Evolutionary conservation across 2,113 vertebrate genomes (phyloP).

Genomic region (Platichthys stellatus): DNA sequence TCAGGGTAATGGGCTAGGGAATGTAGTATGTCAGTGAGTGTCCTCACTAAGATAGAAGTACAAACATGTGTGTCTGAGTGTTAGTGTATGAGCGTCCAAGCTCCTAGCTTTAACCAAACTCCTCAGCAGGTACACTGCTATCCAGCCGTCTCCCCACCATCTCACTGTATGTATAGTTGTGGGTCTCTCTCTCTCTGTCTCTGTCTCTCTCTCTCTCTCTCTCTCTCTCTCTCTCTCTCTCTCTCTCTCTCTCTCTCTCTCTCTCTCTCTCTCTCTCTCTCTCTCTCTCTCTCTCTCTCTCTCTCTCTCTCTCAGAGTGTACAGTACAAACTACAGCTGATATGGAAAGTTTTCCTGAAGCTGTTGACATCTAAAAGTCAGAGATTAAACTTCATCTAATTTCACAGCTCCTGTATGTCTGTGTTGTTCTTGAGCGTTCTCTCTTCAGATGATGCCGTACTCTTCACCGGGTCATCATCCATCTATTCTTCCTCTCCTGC

Average conservation of each 20-base stretch:
- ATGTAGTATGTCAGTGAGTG: too few relatives aligned
- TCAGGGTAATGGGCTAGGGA: too few relatives aligned
- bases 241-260: too few relatives aligned
- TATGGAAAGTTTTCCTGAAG: constrained; percentile 29
- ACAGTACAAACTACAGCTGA: constrained; percentile 9
- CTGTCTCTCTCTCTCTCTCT: too few relatives aligned
- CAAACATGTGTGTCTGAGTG: neutral
- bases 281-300: neutral
- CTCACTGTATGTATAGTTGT: neutral
- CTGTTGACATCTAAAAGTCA: constrained; percentile 21
- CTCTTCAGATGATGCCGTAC: constrained; percentile 5
- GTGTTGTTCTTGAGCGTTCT: constrained; percentile 31
- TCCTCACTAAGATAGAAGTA: too few relatives aligned
- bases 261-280: neutral
- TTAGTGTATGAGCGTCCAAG: neutral
- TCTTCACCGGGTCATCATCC: constrained; percentile 28
- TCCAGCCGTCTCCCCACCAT: constrained; percentile 9
- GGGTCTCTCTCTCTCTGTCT: neutral
- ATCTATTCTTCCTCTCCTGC: constrained; percentile 33
- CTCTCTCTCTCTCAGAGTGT: neutral
- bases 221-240: neutral
- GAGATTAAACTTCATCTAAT: constrained; percentile 69
- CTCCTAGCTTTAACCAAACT: constrained; percentile 13
- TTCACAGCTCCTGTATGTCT: constrained; percentile 47
- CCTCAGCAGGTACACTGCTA: neutral